Evolutionary conservation across 2,797 vertebrate species (phyloP).

Genomic region (Crenichthys baileyi): DNA sequence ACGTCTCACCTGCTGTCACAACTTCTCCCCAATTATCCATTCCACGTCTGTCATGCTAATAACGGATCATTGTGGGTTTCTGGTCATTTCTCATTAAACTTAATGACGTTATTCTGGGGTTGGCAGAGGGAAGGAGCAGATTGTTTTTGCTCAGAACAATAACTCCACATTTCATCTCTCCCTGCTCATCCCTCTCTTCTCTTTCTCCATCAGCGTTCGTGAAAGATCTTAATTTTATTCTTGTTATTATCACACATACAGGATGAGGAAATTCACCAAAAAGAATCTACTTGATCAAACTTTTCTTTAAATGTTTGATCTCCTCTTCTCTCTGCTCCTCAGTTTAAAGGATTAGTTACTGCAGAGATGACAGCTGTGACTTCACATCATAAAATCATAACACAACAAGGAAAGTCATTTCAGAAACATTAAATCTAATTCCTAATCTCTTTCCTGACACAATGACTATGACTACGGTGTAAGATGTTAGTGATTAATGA

Average conservation of each 20-base stretch:
- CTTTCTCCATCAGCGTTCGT: neutral
- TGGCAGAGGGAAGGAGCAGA: conserved; percentile 21
- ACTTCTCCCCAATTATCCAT: conserved; percentile 6
- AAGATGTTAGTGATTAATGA: neutral
- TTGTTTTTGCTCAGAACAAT: conserved; percentile 33
- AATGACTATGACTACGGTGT: neutral
- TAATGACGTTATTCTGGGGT: conserved; percentile 35
- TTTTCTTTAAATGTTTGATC: neutral
- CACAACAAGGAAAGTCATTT: neutral
- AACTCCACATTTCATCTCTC: neutral
- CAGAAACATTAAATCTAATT: conserved; percentile 4
- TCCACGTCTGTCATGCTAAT: conserved; percentile 7
- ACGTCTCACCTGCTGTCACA: conserved; percentile 5
- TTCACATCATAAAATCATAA: conserved; percentile 4
- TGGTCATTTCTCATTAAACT: conserved; percentile 23
- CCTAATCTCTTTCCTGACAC: neutral
- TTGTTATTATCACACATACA: too few relatives aligned
- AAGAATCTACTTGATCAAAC: neutral
- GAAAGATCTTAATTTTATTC: too few relatives aligned
- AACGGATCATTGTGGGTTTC: neutral
- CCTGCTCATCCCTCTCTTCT: neutral
- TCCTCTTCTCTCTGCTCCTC: too few relatives aligned
- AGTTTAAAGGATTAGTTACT: neutral
- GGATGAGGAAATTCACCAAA: too few relatives aligned
- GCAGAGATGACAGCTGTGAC: neutral